These are phyloP conservation scores for Synergus laeviventris DNA, from an alignment of 2,888 invertebrate genomes.

Conservation along the genomic window DNA sequence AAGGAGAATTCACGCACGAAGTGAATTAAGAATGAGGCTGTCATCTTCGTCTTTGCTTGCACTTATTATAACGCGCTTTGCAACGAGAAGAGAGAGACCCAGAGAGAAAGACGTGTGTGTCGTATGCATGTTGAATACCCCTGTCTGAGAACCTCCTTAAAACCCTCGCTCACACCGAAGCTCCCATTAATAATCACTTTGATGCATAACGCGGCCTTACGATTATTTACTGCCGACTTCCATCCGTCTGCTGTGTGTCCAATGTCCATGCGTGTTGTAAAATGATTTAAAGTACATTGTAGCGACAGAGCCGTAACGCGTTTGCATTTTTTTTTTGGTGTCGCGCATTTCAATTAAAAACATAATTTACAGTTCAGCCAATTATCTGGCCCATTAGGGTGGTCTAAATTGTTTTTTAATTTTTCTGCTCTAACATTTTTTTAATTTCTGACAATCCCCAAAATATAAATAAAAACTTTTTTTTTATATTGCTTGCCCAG, in stretches of 20 bases:
- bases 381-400: background rate
- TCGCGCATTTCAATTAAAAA: background rate
- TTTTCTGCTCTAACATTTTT: too few species aligned
- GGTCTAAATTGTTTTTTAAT: too few species aligned
- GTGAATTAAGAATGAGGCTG: conserved; percentile 53
- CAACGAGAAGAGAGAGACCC: conserved; percentile 28
- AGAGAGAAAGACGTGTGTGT: conserved; percentile 15
- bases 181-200: conserved; percentile 73
- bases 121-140: conserved; percentile 60
- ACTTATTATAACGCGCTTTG: conserved; percentile 56
- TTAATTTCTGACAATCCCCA: too few species aligned
- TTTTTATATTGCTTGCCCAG: too few species aligned
- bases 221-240: conserved; percentile 62
- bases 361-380: background rate
- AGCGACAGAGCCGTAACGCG: background rate
- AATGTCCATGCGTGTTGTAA: background rate
- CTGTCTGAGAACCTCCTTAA: conserved; percentile 64
- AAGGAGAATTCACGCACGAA: background rate
- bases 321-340: background rate
- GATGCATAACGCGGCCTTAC: conserved; percentile 68
- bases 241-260: background rate
- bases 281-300: conserved; percentile 14
- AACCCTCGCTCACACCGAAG: conserved; percentile 69
- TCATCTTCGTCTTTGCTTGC: conserved; percentile 56
- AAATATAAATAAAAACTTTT: too few species aligned